These are phyloP conservation scores for Zootoca vivipara DNA, from an alignment of 2,113 vertebrate genomes.

Conservation along the genomic window DNA sequence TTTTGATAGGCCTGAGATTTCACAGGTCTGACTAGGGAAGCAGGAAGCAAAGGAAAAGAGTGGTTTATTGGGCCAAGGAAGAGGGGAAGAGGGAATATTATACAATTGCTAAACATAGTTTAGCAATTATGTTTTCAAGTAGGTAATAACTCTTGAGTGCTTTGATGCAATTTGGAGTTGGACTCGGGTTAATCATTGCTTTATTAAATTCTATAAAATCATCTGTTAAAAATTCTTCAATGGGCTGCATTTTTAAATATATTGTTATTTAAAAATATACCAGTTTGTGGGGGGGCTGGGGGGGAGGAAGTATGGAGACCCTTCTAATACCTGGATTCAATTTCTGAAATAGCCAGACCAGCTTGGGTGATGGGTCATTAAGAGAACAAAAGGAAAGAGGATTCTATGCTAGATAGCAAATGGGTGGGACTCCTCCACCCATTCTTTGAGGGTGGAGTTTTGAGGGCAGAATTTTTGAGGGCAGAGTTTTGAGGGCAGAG, in stretches of 20 bases:
- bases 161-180: not conserved
- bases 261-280: too few species aligned
- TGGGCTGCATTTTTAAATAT: not conserved
- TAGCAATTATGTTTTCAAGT: not conserved
- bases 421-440: too few species aligned
- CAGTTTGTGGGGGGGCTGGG: too few species aligned
- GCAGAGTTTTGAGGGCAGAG: too few species aligned
- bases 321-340: too few species aligned
- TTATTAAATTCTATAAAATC: not conserved
- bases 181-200: not conserved
- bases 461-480: too few species aligned
- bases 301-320: too few species aligned
- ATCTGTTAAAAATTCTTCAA: not conserved
- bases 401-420: too few species aligned
- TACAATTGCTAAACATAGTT: not conserved
- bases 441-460: too few species aligned
- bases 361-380: too few species aligned
- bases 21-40: not conserved
- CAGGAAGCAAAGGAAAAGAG: not conserved
- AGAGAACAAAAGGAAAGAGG: too few species aligned
- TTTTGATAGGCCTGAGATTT: not conserved
- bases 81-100: not conserved
- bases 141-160: not conserved
- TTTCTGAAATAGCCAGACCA: too few species aligned
- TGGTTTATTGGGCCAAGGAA: not conserved